Percentiles rank a stretch among this genome's conserved stretches.
These are phyloP conservation scores for Ischnus inquisitorius DNA, from an alignment of 2,888 invertebrate species.

Conservation along the genomic window DNA sequence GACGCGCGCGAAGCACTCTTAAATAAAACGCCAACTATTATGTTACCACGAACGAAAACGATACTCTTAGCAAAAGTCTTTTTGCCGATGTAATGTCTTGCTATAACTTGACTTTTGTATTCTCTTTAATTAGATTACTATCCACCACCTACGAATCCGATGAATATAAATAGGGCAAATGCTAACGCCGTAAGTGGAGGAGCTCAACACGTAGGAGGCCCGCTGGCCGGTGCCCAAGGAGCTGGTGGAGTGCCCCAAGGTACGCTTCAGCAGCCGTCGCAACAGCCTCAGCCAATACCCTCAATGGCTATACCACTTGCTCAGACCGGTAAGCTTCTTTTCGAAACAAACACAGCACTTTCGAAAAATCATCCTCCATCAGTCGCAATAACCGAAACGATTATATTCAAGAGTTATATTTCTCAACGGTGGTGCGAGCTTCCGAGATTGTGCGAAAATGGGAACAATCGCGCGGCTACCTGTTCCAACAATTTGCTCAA, in stretches of 20 bases:
- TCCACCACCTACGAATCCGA: constrained; percentile 73
- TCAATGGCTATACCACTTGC: constrained; percentile 78
- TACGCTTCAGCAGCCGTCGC: constrained; percentile 80
- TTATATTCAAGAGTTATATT: background rate
- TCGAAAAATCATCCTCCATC: background rate
- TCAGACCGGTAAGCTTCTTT: constrained; percentile 76
- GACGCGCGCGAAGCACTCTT: no score
- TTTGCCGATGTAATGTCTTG: background rate
- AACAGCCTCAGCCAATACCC: constrained; percentile 79
- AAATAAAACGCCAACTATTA: no score
- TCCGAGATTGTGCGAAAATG: background rate
- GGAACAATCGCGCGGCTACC: background rate
- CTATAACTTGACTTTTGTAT: background rate
- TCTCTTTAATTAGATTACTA: constrained; percentile 47
- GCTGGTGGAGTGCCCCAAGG: constrained; percentile 81
- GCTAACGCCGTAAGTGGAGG: constrained; percentile 80
- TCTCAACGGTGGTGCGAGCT: background rate
- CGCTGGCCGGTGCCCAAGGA: constrained; percentile 81
- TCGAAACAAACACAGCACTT: background rate
- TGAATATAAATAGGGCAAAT: constrained; percentile 79
- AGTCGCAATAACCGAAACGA: background rate
- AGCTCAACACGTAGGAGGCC: constrained; percentile 80
- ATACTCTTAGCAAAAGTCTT: background rate
- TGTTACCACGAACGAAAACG: no score
- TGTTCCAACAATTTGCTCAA: background rate